Conservation (phyloP, 2,113 vertebrate genomes). For the Panthera tigris region DNA sequence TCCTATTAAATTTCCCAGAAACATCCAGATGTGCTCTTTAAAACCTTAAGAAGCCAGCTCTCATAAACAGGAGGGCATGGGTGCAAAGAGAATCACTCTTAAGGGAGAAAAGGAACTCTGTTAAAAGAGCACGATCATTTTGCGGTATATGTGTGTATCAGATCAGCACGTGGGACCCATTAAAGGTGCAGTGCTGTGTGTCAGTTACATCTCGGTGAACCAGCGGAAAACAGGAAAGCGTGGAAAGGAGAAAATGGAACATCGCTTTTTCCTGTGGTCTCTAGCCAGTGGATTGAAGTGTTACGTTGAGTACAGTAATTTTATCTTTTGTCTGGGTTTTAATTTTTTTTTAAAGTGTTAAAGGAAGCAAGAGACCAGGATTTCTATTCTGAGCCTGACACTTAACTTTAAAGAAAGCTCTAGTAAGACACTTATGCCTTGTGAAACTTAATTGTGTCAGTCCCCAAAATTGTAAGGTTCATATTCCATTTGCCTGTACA, state of each 20-base stretch:
- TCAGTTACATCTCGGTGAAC: neutral
- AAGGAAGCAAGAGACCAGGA: neutral
- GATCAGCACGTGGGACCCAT: neutral
- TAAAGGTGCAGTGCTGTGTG: too few species aligned
- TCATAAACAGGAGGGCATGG: neutral
- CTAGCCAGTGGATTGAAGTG: too few species aligned
- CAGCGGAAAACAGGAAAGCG: rapidly evolving
- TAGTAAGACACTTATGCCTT: neutral
- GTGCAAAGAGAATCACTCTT: neutral
- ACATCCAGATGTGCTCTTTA: neutral
- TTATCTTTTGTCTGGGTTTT: neutral
- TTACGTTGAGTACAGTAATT: rapidly evolving
- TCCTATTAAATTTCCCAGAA: neutral
- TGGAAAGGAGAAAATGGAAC: neutral
- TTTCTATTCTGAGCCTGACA: neutral
- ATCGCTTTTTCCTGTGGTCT: neutral
- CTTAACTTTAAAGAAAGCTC: neutral
- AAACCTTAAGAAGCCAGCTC: neutral
- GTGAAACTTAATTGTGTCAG: neutral
- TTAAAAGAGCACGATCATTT: neutral
- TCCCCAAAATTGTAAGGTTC: neutral
- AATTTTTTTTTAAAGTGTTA: neutral
- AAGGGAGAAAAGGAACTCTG: neutral
- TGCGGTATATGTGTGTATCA: neutral
- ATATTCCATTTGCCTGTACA: neutral